A percentile compares a stretch with the other conserved stretches of the same genome.
Evolutionary conservation across 2,113 vertebrate genomes (phyloP).

Genomic region (Anoplopoma fimbria): DNA sequence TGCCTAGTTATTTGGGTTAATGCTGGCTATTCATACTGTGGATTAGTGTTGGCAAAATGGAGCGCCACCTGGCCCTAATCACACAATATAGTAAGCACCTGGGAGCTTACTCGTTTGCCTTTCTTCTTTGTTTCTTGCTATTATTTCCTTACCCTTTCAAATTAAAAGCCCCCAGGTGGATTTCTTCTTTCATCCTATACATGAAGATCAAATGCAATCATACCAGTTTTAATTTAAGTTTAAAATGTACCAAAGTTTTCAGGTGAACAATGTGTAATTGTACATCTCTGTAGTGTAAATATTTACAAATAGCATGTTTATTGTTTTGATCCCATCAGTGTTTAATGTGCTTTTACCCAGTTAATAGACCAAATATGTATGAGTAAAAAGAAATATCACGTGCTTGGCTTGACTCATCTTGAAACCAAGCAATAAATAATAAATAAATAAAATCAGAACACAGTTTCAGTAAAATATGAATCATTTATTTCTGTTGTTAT

Average conservation of each 20-base stretch:
- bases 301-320: background rate
- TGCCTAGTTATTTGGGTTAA: slow-evolving; percentile 69
- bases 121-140: background rate
- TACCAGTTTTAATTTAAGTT: background rate
- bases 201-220: background rate
- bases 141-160: background rate
- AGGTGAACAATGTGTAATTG: background rate
- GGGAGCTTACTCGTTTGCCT: background rate
- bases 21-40: slow-evolving; percentile 68
- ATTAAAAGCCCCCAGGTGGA: background rate
- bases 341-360: background rate
- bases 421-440: background rate
- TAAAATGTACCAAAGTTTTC: background rate
- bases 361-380: background rate
- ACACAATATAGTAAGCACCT: slow-evolving; percentile 38
- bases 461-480: slow-evolving; percentile 69
- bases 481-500: slow-evolving; percentile 60
- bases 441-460: background rate
- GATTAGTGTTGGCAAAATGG: slow-evolving; percentile 66
- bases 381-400: background rate
- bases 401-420: background rate
- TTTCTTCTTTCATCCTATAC: background rate
- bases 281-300: background rate
- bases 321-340: background rate
- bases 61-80: slow-evolving; percentile 52